These are phyloP conservation scores for Cartodere bifasciata DNA, from an alignment of 2,888 invertebrate genomes.

Conservation along the genomic window DNA sequence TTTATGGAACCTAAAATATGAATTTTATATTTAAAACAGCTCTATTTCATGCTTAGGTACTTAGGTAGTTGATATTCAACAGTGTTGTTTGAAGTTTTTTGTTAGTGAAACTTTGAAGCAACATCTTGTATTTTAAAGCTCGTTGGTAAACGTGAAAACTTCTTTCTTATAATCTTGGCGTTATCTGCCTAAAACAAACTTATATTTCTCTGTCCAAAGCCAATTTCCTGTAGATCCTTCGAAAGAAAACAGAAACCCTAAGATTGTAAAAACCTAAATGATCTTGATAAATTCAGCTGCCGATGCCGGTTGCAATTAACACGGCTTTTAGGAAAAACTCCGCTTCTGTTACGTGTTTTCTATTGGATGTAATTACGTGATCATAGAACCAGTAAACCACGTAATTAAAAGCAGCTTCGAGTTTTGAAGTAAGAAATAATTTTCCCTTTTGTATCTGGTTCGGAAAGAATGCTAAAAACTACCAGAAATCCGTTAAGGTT, in stretches of 20 bases:
- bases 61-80: conserved; percentile 24
- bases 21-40: conserved; percentile 9
- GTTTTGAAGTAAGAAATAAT: too few relatives aligned
- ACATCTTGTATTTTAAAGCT: conserved; percentile 23
- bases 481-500: too few relatives aligned
- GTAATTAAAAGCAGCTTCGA: too few relatives aligned
- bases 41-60: conserved; percentile 17
- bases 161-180: conserved; percentile 26
- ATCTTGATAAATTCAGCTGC: conserved; percentile 25
- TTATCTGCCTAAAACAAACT: conserved; percentile 27
- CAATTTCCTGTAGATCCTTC: conserved; percentile 27
- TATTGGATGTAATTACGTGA: too few relatives aligned
- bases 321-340: too few relatives aligned
- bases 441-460: too few relatives aligned
- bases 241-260: conserved; percentile 22
- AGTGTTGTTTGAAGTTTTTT: conserved; percentile 25
- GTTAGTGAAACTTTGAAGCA: conserved; percentile 22
- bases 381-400: too few relatives aligned
- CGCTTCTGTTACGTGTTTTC: too few relatives aligned
- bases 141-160: conserved; percentile 22
- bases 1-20: too few relatives aligned
- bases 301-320: conserved; percentile 26
- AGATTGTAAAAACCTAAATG: conserved; percentile 26
- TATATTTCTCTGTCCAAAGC: conserved; percentile 27
- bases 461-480: too few relatives aligned